A percentile compares a stretch with the other conserved stretches of the same genome.
Evolutionary conservation across 1,140 invertebrate species (phyloP).

Genomic region (silkworm (Bombyx mori)): DNA sequence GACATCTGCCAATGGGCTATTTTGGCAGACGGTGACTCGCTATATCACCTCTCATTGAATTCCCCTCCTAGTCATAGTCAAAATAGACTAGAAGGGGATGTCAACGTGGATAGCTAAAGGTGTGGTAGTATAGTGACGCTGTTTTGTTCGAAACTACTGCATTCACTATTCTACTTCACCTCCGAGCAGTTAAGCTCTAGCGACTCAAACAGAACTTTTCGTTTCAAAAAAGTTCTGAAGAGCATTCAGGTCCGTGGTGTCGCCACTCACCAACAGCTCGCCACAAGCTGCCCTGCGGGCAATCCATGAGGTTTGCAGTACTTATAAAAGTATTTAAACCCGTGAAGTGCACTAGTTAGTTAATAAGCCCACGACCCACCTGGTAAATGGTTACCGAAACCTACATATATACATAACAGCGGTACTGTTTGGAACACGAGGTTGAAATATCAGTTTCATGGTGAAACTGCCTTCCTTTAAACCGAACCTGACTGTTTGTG

Average conservation of each 20-base stretch:
- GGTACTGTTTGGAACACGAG: too few species aligned
- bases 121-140: background rate
- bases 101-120: constrained; percentile 4
- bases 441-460: too few species aligned
- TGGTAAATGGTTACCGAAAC: too few species aligned
- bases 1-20: constrained; percentile 6
- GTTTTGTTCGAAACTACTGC: background rate
- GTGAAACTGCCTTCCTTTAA: too few species aligned
- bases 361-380: too few species aligned
- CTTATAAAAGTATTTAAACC: too few species aligned
- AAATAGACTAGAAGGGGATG: background rate
- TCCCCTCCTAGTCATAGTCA: background rate
- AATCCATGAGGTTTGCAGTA: background rate
- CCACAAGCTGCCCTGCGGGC: constrained; percentile 13
- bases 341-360: too few species aligned
- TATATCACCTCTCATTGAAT: constrained; percentile 5
- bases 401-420: too few species aligned
- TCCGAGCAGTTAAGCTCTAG: constrained; percentile 5
- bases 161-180: constrained; percentile 2
- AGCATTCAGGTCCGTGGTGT: constrained; percentile 12
- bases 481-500: too few species aligned
- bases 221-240: background rate
- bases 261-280: constrained; percentile 16
- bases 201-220: background rate
- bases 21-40: constrained; percentile 8